phyloP scores from a whole-genome alignment of 2,888 invertebrate species.

The Scaptomyza flava region DNA sequence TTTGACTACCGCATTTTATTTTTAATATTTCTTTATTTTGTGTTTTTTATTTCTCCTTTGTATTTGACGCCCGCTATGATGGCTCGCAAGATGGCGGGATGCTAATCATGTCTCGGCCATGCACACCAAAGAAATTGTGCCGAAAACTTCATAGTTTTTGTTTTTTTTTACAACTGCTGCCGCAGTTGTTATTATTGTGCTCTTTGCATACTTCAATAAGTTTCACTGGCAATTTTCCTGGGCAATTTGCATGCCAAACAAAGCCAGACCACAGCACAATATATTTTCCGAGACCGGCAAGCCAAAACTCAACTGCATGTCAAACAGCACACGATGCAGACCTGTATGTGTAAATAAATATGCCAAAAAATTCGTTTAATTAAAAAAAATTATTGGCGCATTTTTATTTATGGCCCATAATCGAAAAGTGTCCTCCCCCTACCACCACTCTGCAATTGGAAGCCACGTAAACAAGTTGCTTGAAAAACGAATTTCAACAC shows the following conservation, averaged over 20 bases:
- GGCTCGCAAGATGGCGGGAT: conserved; percentile 35
- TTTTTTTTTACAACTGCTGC: neutral
- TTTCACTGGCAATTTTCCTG: conserved; percentile 46
- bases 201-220: conserved; percentile 45
- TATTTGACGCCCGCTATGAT: conserved; percentile 47
- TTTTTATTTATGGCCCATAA: conserved; percentile 72
- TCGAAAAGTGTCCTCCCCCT: conserved; percentile 25
- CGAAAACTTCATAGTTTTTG: conserved; percentile 64
- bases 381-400: conserved; percentile 72
- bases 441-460: conserved; percentile 8
- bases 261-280: conserved; percentile 21
- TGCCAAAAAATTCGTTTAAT: conserved; percentile 66
- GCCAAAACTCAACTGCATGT: conserved; percentile 19
- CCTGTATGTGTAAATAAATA: conserved; percentile 56
- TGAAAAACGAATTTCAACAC: neutral
- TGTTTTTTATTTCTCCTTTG: conserved; percentile 18
- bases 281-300: conserved; percentile 21
- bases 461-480: conserved; percentile 32
- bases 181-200: conserved; percentile 16
- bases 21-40: conserved; percentile 15
- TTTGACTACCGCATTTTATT: conserved; percentile 66
- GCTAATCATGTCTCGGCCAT: conserved; percentile 55
- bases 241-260: conserved; percentile 64
- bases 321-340: conserved; percentile 26
- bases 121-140: conserved; percentile 68